These are phyloP conservation scores for Sepioteuthis lessoniana DNA, from an alignment of 2,888 invertebrate species.

Conservation along the genomic window DNA sequence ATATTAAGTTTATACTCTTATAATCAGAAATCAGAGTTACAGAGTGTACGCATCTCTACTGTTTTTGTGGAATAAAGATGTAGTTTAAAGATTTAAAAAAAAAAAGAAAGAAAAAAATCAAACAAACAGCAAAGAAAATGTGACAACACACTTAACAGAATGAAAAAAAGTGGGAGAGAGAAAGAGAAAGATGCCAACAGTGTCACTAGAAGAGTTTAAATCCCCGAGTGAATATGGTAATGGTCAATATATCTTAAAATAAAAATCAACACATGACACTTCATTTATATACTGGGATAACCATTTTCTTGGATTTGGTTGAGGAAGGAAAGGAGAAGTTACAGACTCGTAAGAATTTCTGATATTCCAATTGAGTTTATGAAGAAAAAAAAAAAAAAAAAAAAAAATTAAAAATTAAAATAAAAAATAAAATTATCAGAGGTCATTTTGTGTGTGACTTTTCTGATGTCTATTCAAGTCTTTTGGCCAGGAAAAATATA, in stretches of 20 bases:
- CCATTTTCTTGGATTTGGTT: background rate
- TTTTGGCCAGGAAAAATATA: conserved; percentile 62
- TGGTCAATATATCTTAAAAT: background rate
- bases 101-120: too few species aligned
- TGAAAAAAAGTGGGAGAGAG: background rate
- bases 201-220: background rate
- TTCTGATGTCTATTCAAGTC: conserved; percentile 64
- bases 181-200: background rate
- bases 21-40: too few species aligned
- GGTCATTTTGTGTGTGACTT: background rate
- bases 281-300: background rate
- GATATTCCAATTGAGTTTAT: background rate
- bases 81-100: too few species aligned
- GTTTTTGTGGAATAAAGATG: too few species aligned
- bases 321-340: background rate
- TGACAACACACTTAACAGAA: background rate
- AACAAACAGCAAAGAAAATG: too few species aligned
- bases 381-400: background rate
- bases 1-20: too few species aligned
- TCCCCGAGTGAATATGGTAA: background rate
- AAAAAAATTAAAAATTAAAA: background rate
- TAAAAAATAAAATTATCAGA: background rate
- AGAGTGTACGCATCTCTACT: too few species aligned
- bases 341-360: background rate
- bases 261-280: too few species aligned